A percentile compares a stretch with the other conserved stretches of the same genome.
Evolutionary conservation across 1,140 invertebrate species (phyloP).

Genomic region (Helicoverpa zea): DNA sequence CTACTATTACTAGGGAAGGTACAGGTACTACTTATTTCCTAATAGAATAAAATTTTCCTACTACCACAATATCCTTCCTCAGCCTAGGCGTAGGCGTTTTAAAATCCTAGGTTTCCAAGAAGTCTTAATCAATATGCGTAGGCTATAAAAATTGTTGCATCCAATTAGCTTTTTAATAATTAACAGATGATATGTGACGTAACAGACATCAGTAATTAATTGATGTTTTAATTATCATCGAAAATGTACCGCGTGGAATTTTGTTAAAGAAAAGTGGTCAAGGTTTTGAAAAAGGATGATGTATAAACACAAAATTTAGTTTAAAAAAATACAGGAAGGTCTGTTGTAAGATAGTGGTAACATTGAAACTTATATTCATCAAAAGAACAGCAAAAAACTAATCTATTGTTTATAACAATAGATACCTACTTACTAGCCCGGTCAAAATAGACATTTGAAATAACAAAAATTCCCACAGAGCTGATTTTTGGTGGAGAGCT

Average conservation of each 20-base stretch:
- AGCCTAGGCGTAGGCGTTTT: neutral
- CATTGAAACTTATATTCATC: no score
- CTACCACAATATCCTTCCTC: neutral
- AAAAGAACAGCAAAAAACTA: no score
- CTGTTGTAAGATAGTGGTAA: no score
- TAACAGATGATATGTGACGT: neutral
- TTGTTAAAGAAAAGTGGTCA: neutral
- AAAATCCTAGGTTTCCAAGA: neutral
- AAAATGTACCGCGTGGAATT: neutral
- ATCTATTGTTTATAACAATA: no score
- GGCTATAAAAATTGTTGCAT: neutral
- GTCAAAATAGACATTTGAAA: no score
- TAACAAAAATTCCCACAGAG: no score
- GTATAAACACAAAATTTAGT: no score
- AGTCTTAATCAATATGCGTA: neutral
- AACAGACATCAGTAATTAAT: conserved; percentile 4
- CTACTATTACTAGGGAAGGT: no score
- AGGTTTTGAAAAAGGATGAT: neutral
- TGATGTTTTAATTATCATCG: conserved; percentile 8
- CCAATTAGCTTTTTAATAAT: neutral
- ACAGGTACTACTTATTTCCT: no score
- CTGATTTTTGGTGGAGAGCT: no score
- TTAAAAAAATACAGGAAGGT: no score
- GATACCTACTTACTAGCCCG: no score
- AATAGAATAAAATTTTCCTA: neutral